Evolutionary conservation across 2,797 vertebrate species (phyloP).

Genomic region (Hybognathus amarus): DNA sequence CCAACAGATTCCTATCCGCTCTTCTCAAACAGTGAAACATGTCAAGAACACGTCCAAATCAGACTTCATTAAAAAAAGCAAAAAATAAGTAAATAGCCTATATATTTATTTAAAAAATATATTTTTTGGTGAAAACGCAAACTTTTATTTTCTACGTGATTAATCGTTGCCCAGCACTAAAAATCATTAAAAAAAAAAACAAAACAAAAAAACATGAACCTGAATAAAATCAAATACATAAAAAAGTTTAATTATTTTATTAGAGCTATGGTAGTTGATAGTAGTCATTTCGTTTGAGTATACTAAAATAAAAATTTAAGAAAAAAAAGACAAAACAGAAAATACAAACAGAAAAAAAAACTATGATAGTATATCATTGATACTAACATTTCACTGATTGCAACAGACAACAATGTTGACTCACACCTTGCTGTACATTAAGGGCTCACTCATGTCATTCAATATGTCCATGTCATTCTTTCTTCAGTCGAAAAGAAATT

Average conservation of each 20-base stretch:
- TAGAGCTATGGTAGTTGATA: background rate
- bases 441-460: background rate
- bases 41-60: background rate
- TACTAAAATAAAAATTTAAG: background rate
- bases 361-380: background rate
- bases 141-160: too few species aligned
- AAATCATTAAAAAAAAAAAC: too few species aligned
- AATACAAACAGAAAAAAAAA: background rate
- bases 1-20: constrained; percentile 29
- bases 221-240: background rate
- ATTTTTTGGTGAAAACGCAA: too few species aligned
- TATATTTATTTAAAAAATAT: too few species aligned
- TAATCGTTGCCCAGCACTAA: too few species aligned
- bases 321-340: too few species aligned
- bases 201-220: too few species aligned
- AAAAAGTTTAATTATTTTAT: background rate
- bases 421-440: background rate
- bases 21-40: background rate
- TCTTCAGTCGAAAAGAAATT: too few species aligned
- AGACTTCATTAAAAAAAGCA: background rate
- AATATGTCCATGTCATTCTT: too few species aligned
- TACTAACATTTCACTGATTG: background rate
- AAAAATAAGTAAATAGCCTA: background rate
- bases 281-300: background rate
- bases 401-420: background rate